phyloP scores from a whole-genome alignment of 2,888 invertebrate genomes.

The Diadegma fenestrale region DNA sequence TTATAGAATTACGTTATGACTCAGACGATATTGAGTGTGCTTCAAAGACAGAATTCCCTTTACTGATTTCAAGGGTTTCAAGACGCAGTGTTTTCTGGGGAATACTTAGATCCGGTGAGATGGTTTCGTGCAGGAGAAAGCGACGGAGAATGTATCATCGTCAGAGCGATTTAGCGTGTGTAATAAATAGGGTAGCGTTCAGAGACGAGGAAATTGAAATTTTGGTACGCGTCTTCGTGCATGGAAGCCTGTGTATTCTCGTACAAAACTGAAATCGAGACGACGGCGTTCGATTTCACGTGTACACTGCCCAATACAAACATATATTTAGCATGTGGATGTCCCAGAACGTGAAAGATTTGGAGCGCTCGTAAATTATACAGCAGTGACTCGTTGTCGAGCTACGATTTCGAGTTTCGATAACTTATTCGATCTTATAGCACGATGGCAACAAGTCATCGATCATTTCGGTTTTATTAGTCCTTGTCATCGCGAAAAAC shows the following conservation, averaged over 20 bases:
- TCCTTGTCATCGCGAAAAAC: conserved; percentile 28
- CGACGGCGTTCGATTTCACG: not conserved
- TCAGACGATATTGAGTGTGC: not conserved
- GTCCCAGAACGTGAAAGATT: not conserved
- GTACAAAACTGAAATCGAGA: conserved; percentile 45
- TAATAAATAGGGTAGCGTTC: conserved; percentile 13
- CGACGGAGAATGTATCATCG: conserved; percentile 78
- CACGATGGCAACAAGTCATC: conserved; percentile 55
- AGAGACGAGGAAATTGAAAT: conserved; percentile 80
- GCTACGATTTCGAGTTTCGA: conserved; percentile 63
- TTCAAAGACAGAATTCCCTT: not conserved
- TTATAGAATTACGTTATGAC: not conserved
- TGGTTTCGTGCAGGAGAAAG: conserved; percentile 57
- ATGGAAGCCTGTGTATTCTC: conserved; percentile 35
- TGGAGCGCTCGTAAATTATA: conserved; percentile 54
- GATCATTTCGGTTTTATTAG: conserved; percentile 37
- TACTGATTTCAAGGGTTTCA: conserved; percentile 1
- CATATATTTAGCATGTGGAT: not conserved
- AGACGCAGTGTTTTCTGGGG: not conserved
- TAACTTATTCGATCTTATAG: conserved; percentile 59
- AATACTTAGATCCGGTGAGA: conserved; percentile 12
- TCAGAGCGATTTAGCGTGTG: conserved; percentile 57
- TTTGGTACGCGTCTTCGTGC: conserved; percentile 76
- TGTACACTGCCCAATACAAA: not conserved
- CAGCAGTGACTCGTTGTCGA: conserved; percentile 47